Conservation (phyloP, 2,888 invertebrate species). For the Amphimallon solstitiale region DNA sequence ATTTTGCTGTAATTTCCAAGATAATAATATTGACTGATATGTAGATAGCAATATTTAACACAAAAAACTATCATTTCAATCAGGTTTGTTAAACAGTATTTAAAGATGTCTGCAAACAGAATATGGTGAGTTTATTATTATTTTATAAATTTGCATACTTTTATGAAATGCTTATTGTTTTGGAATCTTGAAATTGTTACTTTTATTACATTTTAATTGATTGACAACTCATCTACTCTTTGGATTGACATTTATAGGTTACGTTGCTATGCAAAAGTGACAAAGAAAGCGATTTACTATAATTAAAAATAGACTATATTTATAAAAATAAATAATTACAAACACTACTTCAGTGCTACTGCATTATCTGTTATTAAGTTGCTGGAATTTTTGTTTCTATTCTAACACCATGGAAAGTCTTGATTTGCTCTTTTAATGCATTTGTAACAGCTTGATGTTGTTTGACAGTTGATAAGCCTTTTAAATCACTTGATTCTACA, state of each 20-base stretch:
- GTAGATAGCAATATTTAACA: too few relatives aligned
- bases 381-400: slow-evolving; percentile 71
- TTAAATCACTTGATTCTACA: slow-evolving; percentile 76
- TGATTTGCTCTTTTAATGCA: slow-evolving; percentile 79
- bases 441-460: slow-evolving; percentile 80
- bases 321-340: neutral
- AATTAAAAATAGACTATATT: neutral
- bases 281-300: neutral
- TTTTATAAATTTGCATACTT: neutral
- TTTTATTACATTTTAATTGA: too few relatives aligned
- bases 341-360: neutral
- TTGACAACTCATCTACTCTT: too few relatives aligned
- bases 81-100: neutral
- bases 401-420: slow-evolving; percentile 84
- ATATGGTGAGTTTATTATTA: neutral
- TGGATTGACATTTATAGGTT: slow-evolving; percentile 1
- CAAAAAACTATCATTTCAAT: too few relatives aligned
- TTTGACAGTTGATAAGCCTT: slow-evolving; percentile 75
- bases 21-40: neutral
- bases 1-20: neutral
- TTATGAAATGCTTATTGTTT: too few relatives aligned
- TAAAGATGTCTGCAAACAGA: neutral
- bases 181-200: too few relatives aligned
- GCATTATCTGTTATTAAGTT: slow-evolving; percentile 17
- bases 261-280: slow-evolving; percentile 1